Percentiles rank a stretch among this genome's conserved stretches.
These are phyloP conservation scores for Hydraecia micacea DNA, from an alignment of 2,888 invertebrate genomes.

Conservation along the genomic window DNA sequence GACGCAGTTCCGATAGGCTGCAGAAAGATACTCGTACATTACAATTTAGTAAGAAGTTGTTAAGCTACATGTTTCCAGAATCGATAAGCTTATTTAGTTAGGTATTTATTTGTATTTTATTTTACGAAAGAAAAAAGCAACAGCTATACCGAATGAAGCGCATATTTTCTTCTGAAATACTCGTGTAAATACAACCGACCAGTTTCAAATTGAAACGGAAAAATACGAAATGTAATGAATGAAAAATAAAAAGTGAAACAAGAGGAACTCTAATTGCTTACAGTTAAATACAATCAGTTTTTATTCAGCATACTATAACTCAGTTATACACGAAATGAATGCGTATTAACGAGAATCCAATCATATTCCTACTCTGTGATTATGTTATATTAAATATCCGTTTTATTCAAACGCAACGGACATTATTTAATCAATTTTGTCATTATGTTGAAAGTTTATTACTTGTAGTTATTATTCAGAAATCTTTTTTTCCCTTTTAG, in stretches of 20 bases:
- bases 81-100: too few species aligned
- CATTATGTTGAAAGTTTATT: background rate
- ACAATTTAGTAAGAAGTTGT: background rate
- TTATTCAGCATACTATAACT: slow-evolving; percentile 12
- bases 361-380: slow-evolving; percentile 25
- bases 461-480: background rate
- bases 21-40: background rate
- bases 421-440: background rate
- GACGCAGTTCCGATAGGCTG: background rate
- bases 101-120: background rate
- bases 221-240: background rate
- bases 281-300: slow-evolving; percentile 17
- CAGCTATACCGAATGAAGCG: too few species aligned
- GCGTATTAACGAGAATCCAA: slow-evolving; percentile 21
- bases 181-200: background rate
- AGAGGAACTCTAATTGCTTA: slow-evolving; percentile 26
- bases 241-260: slow-evolving; percentile 21
- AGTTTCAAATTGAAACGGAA: slow-evolving; percentile 10
- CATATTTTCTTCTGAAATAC: background rate
- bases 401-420: background rate
- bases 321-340: slow-evolving; percentile 24
- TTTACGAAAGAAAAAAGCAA: background rate
- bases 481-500: too few species aligned
- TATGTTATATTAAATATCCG: slow-evolving; percentile 11
- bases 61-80: background rate